Conservation (phyloP, 2,888 invertebrate species). For the Germaria angustata region DNA sequence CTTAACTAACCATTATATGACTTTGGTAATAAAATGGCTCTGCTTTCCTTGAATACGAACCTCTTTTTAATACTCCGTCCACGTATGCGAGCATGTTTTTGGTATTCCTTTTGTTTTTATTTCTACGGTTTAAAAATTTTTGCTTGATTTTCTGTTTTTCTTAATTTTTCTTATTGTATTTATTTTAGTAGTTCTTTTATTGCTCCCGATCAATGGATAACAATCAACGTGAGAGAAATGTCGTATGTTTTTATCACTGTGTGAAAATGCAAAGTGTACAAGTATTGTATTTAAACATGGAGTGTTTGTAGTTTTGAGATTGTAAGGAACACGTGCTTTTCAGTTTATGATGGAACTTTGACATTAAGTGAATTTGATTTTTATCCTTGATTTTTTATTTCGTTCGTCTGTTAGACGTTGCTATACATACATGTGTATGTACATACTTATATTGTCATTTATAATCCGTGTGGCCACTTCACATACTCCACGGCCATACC, state of each 20-base stretch:
- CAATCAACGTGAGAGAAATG: slow-evolving; percentile 43
- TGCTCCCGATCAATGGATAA: slow-evolving; percentile 55
- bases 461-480: slow-evolving; percentile 34
- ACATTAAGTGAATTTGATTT: slow-evolving; percentile 44
- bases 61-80: not conserved
- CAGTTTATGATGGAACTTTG: slow-evolving; percentile 61
- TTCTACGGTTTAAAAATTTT: not conserved
- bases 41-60: not conserved
- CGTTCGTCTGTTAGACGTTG: not conserved
- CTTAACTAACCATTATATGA: slow-evolving; percentile 12
- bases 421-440: too few relatives aligned
- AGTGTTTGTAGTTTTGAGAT: slow-evolving; percentile 32
- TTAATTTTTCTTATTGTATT: not conserved
- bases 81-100: not conserved
- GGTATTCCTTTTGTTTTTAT: slow-evolving; percentile 16
- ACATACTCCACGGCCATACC: not conserved
- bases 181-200: slow-evolving; percentile 6
- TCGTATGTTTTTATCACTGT: slow-evolving; percentile 14
- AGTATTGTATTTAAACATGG: not conserved
- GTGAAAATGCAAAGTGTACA: not conserved
- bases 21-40: slow-evolving; percentile 30
- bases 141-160: slow-evolving; percentile 42
- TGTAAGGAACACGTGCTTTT: slow-evolving; percentile 60
- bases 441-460: slow-evolving; percentile 7
- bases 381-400: not conserved